Evolutionary conservation across 2,797 vertebrate genomes (phyloP).

Genomic region (Chloroceryle inda): DNA sequence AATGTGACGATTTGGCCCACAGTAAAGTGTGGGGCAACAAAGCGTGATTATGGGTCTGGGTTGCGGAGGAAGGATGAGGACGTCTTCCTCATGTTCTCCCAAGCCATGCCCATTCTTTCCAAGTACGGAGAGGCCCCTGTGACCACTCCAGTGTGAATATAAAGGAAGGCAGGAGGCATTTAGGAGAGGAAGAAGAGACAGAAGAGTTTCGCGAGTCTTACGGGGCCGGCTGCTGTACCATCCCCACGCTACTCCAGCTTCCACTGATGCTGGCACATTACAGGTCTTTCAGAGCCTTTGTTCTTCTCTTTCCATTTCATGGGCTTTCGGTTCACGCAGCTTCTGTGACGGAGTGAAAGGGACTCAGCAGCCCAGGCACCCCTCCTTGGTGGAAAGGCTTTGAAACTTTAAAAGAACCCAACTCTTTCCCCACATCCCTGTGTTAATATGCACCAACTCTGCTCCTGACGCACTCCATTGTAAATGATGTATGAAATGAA

Average conservation of each 20-base stretch:
- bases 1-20: background rate
- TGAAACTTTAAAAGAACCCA: constrained; percentile 69
- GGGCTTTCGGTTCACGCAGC: background rate
- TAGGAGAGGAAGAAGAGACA: background rate
- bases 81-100: background rate
- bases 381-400: constrained; percentile 42
- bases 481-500: constrained; percentile 79
- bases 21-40: rapidly evolving
- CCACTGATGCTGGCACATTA: background rate
- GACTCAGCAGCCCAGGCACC: constrained; percentile 13
- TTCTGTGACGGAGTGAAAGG: background rate
- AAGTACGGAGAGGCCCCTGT: background rate
- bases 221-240: rapidly evolving
- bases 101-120: background rate
- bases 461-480: constrained; percentile 55
- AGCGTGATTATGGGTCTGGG: background rate
- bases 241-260: background rate
- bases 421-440: constrained; percentile 53
- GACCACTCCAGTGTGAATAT: rapidly evolving
- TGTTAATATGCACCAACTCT: constrained; percentile 67
- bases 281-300: background rate
- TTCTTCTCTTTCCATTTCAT: constrained; percentile 36
- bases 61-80: background rate
- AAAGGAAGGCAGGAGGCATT: background rate
- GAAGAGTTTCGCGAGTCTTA: background rate